Evolutionary conservation across 2,888 invertebrate genomes (phyloP).

Genomic region (Cephonodes hylas): DNA sequence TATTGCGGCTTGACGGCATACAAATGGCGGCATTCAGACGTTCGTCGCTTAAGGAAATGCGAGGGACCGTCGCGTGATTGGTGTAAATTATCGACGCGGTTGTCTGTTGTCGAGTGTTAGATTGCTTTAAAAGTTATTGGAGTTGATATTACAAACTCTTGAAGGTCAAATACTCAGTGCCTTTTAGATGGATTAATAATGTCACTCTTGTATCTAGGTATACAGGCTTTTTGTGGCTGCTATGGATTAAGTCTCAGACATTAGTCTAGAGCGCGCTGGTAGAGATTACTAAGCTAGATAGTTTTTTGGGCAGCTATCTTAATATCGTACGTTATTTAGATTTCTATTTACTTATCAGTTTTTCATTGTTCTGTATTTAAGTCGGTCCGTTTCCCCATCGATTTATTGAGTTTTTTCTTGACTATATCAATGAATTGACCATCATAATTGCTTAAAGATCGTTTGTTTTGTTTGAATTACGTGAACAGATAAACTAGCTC

Average conservation of each 20-base stretch:
- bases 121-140: too few relatives aligned
- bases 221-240: too few relatives aligned
- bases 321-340: too few relatives aligned
- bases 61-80: background rate
- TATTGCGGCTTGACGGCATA: background rate
- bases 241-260: too few relatives aligned
- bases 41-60: background rate
- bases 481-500: background rate
- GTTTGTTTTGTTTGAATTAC: conserved; percentile 1
- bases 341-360: background rate
- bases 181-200: too few relatives aligned
- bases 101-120: background rate
- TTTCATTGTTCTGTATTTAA: background rate
- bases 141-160: too few relatives aligned
- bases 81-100: background rate
- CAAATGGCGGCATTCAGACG: background rate
- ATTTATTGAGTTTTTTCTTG: too few relatives aligned
- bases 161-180: background rate
- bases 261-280: too few relatives aligned
- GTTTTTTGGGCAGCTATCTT: too few relatives aligned
- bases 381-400: background rate
- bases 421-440: background rate
- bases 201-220: too few relatives aligned
- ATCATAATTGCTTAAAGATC: background rate
- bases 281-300: too few relatives aligned